Evolutionary conservation across 2,113 vertebrate species (phyloP), one percentile per base, ranked within the genome.

Genomic region (Columbina picui): DNA sequence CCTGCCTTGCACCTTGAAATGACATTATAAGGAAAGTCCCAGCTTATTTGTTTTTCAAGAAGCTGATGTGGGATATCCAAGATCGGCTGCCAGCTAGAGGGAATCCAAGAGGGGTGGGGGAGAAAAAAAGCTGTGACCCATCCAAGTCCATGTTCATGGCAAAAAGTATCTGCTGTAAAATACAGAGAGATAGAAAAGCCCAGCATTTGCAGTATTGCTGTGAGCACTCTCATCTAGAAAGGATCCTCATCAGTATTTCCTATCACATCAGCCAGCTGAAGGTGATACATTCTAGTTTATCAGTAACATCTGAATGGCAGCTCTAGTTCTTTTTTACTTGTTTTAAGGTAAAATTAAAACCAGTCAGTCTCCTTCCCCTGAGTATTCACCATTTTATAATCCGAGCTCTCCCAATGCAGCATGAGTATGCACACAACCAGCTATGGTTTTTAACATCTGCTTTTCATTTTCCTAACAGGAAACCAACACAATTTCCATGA

Each of bases 391-490:
- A 87, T 91, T 95, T 71, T 95, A 95, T 96, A 97, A 96, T 90
- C 89, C 30, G 94, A 94, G 88, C 76, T 30, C 10, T 95, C 86
- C 83, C 91, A 79, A 60, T 67, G 34, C 32, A 89, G 85, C 93
- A 92, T 81, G 87, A 96, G 86, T 96, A 96, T 93, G 87, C 96
- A 97, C 90, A 98, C 81, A 95, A 95, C 59, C 65, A 53, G 90
- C 94, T 97, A 75, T 22, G 29, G 53, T 94, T 93, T 74, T 93
- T 55, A 92, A 97, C 98, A 98, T 98, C 97, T 98, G 98, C 77
- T 98, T 97, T 94, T 98, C 96, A 97, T 98, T 98, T 96, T 96
- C 95, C 92, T 94, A 95, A 94, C 96, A 97, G 97, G 97, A 97
- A 98, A 97, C 97, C 81, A 91, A 95, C 83, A 96, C 84, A 91